phyloP scores from a whole-genome alignment of 2,888 invertebrate genomes.

The Epiblema foenella region DNA sequence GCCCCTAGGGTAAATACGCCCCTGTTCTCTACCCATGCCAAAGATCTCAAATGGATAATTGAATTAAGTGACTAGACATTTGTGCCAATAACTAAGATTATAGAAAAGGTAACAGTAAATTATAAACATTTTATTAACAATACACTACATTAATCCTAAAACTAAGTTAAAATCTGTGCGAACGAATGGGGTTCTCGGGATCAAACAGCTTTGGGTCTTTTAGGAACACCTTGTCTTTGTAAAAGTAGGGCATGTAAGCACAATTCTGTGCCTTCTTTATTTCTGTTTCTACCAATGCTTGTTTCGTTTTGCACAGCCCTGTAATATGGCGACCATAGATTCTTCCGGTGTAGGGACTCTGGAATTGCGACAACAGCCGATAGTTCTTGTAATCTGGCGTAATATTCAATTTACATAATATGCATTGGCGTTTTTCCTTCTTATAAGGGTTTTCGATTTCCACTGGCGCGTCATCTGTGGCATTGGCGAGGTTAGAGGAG shows the following conservation, averaged over 20 bases:
- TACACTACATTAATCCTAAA: conserved; percentile 33
- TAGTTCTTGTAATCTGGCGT: conserved; percentile 96
- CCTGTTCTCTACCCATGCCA: too few relatives aligned
- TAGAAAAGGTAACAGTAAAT: neutral
- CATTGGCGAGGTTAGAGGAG: conserved; percentile 55
- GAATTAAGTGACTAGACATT: too few relatives aligned
- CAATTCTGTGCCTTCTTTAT: conserved; percentile 90
- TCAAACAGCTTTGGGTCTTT: conserved; percentile 96
- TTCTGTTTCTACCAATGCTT: conserved; percentile 89
- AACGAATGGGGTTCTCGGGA: conserved; percentile 91
- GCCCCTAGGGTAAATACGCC: too few relatives aligned
- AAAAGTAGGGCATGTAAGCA: conserved; percentile 93
- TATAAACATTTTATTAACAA: conserved; percentile 41
- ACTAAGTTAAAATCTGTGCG: conserved; percentile 88
- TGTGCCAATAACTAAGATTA: too few relatives aligned
- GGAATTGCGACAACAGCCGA: conserved; percentile 96
- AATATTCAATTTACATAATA: conserved; percentile 93
- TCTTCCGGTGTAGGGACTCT: conserved; percentile 97
- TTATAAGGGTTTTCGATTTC: conserved; percentile 92
- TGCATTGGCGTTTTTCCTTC: conserved; percentile 89
- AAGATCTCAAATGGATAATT: too few relatives aligned
- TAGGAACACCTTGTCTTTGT: conserved; percentile 91
- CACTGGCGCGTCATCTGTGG: conserved; percentile 73
- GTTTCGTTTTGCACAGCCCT: conserved; percentile 94
- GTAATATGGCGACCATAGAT: conserved; percentile 97